Base-by-base conservation (phyloP, 2,797 vertebrate species). In the Girardinus metallicus region DNA sequence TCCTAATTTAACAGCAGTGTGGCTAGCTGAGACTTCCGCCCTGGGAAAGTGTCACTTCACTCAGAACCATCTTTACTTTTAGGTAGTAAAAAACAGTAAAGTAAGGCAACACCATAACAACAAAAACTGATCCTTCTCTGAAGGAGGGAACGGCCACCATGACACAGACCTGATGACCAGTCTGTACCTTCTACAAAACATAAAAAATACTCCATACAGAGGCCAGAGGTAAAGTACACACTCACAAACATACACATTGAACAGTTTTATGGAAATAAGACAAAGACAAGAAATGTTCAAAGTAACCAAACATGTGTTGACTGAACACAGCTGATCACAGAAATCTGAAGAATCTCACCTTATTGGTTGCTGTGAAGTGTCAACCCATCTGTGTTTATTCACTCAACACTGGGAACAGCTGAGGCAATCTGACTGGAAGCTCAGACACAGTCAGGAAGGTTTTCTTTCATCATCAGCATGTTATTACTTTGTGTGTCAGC, bases 61-160 rank as follows among this genome's bases (percentile, higher is more conserved):
- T 31, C 53, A 11, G 4, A 53, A n/a, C 78, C 0, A 39, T 77
- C 73, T 43, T 60, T 4, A 13, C 66, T 39, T 66, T 66, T 70
- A 53, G 15, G 23, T 44, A 36, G 83, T 77, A 83, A 62, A 80
- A 51, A 77, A 72, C 64, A 80, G 80, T 79, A 81, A 88, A 87
- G 66, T 90, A 87, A 91, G 89, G 91, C 89, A 80, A 84, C 89
- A 77, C 84, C 82, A 76, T 16, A 51, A 55, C 82, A 83, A 80
- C 83, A 86, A 72, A 88, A 71, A 83, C 83, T 36, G 68, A 79
- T 82, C 77, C 62, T 34, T 39, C 15, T 51, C 34, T 77, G 2
- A 64, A 62, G 51, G 15, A 68, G 60, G 49, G 9, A 36, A 55
- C 31, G 44, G 46, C 74, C 51, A 75, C 8, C 53, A 64, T 8